These are phyloP conservation scores for Thera obeliscata DNA, from an alignment of 2,888 invertebrate species.

Conservation along the genomic window DNA sequence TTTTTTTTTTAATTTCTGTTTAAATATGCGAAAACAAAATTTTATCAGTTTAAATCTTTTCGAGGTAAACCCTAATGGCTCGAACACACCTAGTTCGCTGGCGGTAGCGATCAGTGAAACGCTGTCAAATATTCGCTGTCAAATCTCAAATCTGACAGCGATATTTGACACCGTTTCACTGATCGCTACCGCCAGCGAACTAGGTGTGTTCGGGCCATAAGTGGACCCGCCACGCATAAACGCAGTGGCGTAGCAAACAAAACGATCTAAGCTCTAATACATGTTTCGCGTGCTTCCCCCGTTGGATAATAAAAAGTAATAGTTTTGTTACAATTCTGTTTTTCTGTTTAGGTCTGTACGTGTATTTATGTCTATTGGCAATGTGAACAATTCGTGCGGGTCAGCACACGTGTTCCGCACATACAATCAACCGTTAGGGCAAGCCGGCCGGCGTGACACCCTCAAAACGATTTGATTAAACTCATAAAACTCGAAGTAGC, in stretches of 20 bases:
- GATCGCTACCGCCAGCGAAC: no score
- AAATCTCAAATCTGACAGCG: no score
- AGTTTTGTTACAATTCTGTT: constrained; percentile 58
- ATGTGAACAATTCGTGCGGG: constrained; percentile 53
- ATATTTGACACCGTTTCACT: no score
- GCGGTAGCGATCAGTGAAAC: no score
- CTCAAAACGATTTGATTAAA: constrained; percentile 81
- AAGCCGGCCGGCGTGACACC: constrained; percentile 60
- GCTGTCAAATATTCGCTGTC: no score
- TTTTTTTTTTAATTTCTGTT: constrained; percentile 2
- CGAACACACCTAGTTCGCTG: no score
- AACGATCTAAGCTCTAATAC: constrained; percentile 61
- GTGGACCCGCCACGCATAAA: constrained; percentile 53
- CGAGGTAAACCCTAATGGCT: constrained; percentile 38
- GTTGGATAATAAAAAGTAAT: constrained; percentile 56
- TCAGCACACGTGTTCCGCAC: constrained; percentile 70
- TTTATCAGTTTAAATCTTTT: constrained; percentile 51
- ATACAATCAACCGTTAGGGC: constrained; percentile 73
- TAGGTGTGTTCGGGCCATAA: constrained; percentile 35
- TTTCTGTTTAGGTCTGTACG: constrained; percentile 45
- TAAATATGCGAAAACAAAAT: constrained; percentile 38
- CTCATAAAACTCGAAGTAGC: constrained; percentile 74
- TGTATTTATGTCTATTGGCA: constrained; percentile 53
- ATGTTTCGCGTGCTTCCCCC: constrained; percentile 61
- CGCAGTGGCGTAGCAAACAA: constrained; percentile 45